Evolutionary conservation across 2,888 invertebrate genomes (phyloP), one percentile per base, ranked within the genome.

Genomic region (Phengaris alcon): DNA sequence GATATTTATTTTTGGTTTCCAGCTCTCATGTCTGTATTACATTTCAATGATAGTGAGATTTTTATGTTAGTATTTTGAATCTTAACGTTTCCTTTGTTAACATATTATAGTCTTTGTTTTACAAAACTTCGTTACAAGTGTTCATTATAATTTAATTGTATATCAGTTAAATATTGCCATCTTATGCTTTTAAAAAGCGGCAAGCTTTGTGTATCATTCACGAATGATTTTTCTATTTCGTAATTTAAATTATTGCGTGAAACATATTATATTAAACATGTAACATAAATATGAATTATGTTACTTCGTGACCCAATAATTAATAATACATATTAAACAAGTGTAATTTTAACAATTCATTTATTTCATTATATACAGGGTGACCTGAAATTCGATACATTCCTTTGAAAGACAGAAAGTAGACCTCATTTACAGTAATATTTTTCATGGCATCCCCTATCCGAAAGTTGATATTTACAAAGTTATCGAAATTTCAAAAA

Each of bases 1-100:
- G 84, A 81, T 83, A 82, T 82, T 81, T 80, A 79, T 77, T 79
- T 76, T 77, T 73, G 75, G 22, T 68, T 73, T 76, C 76, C 72
- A 69, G 68, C 75, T 79, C 22, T 59, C 15, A 7, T 59, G 22
- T 59, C 57, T 59, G 57, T 8, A 10, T 64, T 64, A 6, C 3
- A 10, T 59, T 15, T 59, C 22, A 22, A 64, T 12, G 35, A 35
- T 44, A 35, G 35, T 13, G 35, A 35, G 64, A 64, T 64, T 35
- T 13, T 64, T 64, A 64, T 35, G 6, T 64, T 64, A 8, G 1
- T 8, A 59, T 78, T 59, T 57, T 68, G 35, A 35, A 73, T 73
- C 54, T 44, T 44, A 3, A n/a, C 35, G 22, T 22, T 59, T 22
- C 6, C 13, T 70, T 51, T 22, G 15, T 46, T 68, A 5, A 68